phyloP scores from a whole-genome alignment of 2,797 vertebrate species.

The Knipowitschia caucasica region DNA sequence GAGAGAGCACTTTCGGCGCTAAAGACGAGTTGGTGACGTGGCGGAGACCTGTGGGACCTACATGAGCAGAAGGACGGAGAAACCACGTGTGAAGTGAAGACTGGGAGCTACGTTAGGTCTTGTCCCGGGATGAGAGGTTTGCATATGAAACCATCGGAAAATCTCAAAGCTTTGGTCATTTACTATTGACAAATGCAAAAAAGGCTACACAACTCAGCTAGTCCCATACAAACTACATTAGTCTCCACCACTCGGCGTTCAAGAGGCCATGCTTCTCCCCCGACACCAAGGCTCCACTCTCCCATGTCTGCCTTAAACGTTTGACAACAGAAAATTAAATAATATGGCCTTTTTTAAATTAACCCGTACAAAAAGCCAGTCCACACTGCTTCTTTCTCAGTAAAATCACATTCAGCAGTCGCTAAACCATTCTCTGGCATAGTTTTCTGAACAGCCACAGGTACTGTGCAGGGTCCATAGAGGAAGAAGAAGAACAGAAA shows the following conservation, averaged over 20 bases:
- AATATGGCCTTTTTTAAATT: slow-evolving; percentile 82
- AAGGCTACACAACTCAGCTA: slow-evolving; percentile 44
- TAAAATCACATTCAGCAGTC: slow-evolving; percentile 86
- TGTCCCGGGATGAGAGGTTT: slow-evolving; percentile 69
- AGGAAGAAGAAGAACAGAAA: slow-evolving; percentile 49
- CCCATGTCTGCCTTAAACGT: slow-evolving; percentile 73
- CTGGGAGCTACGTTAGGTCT: slow-evolving; percentile 53
- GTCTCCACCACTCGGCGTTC: slow-evolving; percentile 40
- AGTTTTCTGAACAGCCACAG: slow-evolving; percentile 74
- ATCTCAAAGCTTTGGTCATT: slow-evolving; percentile 79
- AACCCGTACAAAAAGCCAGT: slow-evolving; percentile 85
- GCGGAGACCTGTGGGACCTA: slow-evolving; percentile 24
- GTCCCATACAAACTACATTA: slow-evolving; percentile 23
- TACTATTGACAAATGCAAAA: slow-evolving; percentile 57
- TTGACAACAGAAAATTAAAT: slow-evolving; percentile 81
- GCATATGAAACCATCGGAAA: slow-evolving; percentile 69
- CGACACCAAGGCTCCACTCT: slow-evolving; percentile 80
- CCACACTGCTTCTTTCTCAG: slow-evolving; percentile 78
- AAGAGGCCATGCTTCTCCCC: slow-evolving; percentile 57
- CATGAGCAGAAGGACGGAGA: slow-evolving; percentile 1
- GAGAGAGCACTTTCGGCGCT: slow-evolving; percentile 55
- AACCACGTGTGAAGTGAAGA: slow-evolving; percentile 16
- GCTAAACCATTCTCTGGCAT: slow-evolving; percentile 79
- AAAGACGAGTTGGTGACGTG: slow-evolving; percentile 51
- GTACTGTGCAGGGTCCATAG: slow-evolving; percentile 71